A percentile compares a stretch with the other conserved stretches of the same genome.
Conservation (phyloP, 1,140 invertebrate species). For the Eupeodes corollae region DNA sequence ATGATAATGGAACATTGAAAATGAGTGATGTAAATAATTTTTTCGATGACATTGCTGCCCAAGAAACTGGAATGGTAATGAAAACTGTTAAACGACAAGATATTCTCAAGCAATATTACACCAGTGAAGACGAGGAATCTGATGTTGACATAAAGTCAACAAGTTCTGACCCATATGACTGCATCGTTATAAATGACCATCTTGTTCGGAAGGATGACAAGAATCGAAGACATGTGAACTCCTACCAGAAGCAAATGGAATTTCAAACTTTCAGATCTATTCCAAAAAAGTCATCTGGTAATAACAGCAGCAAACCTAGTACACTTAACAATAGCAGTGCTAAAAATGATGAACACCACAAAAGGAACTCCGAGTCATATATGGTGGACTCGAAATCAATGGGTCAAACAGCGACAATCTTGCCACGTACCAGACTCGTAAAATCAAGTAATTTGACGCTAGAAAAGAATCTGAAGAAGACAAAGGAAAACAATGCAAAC, state of each 20-base stretch:
- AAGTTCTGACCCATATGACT: constrained; percentile 58
- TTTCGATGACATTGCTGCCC: constrained; percentile 40
- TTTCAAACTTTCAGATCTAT: constrained; percentile 38
- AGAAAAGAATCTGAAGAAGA: constrained; percentile 18
- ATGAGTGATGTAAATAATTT: constrained; percentile 34
- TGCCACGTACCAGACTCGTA: constrained; percentile 57
- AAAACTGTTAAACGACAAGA: constrained; percentile 56
- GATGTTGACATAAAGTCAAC: constrained; percentile 43
- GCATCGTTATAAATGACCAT: constrained; percentile 62
- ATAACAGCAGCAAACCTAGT: constrained; percentile 13
- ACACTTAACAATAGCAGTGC: constrained; percentile 13
- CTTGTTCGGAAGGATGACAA: constrained; percentile 45
- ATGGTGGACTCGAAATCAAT: not conserved
- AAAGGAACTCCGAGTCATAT: constrained; percentile 5
- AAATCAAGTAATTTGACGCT: constrained; percentile 23
- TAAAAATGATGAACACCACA: constrained; percentile 15
- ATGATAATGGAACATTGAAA: constrained; percentile 32
- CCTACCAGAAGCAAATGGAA: constrained; percentile 38
- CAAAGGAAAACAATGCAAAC: constrained; percentile 17
- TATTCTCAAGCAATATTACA: constrained; percentile 56
- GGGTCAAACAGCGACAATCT: constrained; percentile 40
- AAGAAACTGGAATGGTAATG: constrained; percentile 48
- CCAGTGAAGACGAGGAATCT: constrained; percentile 33
- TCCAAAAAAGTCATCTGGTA: constrained; percentile 22
- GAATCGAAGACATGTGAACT: constrained; percentile 27